Evolutionary conservation across 2,113 vertebrate genomes (phyloP).

Genomic region (Istiophorus platypterus): DNA sequence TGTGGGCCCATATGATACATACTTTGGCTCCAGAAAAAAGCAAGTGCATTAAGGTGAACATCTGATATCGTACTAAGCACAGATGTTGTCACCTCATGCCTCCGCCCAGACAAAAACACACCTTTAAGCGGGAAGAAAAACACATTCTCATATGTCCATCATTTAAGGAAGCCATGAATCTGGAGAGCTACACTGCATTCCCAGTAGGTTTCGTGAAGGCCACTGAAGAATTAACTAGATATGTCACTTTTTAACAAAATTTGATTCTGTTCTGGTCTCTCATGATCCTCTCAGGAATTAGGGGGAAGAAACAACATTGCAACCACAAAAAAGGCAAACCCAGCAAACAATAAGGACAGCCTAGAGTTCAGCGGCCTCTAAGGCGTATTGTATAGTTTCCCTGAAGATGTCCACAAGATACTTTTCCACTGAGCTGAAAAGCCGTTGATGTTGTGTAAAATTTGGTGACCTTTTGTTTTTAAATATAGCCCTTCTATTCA

Average conservation of each 20-base stretch:
- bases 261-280: slow-evolving; percentile 32
- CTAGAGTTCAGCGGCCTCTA: slow-evolving; percentile 47
- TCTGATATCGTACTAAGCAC: slow-evolving; percentile 26
- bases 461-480: no score
- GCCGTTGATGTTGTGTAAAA: slow-evolving; percentile 22
- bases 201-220: slow-evolving; percentile 13
- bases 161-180: slow-evolving; percentile 19
- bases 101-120: slow-evolving; percentile 36
- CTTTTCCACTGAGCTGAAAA: slow-evolving; percentile 10
- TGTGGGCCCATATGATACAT: slow-evolving; percentile 12
- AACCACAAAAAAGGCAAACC: slow-evolving; percentile 57
- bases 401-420: slow-evolving; percentile 5
- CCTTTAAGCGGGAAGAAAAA: slow-evolving; percentile 51
- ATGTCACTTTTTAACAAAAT: slow-evolving; percentile 45
- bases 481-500: not conserved
- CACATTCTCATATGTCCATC: slow-evolving; percentile 63
- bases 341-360: slow-evolving; percentile 34
- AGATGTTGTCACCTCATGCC: slow-evolving; percentile 43
- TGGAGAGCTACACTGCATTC: slow-evolving; percentile 2
- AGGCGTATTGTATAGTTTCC: slow-evolving; percentile 6
- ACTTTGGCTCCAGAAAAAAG: slow-evolving; percentile 9
- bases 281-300: slow-evolving; percentile 46
- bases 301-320: slow-evolving; percentile 6
- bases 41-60: slow-evolving; percentile 16
- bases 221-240: slow-evolving; percentile 4